Conservation (phyloP, 2,113 vertebrate genomes). For the Tachycineta bicolor region DNA sequence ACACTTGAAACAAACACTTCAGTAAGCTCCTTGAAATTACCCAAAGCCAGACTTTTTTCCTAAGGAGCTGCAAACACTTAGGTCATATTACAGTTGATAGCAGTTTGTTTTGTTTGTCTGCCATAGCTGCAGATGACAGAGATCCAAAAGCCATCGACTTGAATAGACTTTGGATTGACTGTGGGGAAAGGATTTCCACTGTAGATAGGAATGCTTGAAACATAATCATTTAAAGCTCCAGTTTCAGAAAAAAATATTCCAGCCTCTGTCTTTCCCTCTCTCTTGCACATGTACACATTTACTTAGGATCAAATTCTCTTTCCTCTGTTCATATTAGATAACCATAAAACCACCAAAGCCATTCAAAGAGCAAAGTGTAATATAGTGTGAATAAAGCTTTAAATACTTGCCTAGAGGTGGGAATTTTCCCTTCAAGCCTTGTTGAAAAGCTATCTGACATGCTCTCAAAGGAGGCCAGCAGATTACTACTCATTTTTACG, state of each 20-base stretch:
- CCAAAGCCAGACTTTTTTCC: background rate
- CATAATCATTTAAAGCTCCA: background rate
- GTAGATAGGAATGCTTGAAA: constrained; percentile 15
- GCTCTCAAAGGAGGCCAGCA: background rate
- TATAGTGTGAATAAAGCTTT: background rate
- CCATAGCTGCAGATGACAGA: constrained; percentile 18
- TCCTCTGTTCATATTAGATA: background rate
- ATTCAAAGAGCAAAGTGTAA: background rate
- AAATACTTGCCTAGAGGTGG: background rate
- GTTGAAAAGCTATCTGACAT: constrained; percentile 19
- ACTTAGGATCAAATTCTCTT: background rate
- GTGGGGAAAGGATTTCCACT: constrained; percentile 47
- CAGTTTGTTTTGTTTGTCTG: constrained; percentile 55
- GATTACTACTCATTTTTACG: background rate
- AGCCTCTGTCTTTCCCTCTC: background rate
- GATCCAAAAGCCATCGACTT: constrained; percentile 31
- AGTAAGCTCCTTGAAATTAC: constrained; percentile 34
- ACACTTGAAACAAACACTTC: constrained; percentile 40
- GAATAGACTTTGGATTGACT: constrained; percentile 9
- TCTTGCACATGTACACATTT: background rate
- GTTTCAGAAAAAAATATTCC: constrained; percentile 16
- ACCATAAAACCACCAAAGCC: background rate
- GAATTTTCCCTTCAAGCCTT: background rate
- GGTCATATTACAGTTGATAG: constrained; percentile 55
- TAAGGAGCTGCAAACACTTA: background rate